A percentile compares a stretch with the other conserved stretches of the same genome.
Conservation (phyloP, 2,797 vertebrate species). For the Micrastur ruficollis region DNA sequence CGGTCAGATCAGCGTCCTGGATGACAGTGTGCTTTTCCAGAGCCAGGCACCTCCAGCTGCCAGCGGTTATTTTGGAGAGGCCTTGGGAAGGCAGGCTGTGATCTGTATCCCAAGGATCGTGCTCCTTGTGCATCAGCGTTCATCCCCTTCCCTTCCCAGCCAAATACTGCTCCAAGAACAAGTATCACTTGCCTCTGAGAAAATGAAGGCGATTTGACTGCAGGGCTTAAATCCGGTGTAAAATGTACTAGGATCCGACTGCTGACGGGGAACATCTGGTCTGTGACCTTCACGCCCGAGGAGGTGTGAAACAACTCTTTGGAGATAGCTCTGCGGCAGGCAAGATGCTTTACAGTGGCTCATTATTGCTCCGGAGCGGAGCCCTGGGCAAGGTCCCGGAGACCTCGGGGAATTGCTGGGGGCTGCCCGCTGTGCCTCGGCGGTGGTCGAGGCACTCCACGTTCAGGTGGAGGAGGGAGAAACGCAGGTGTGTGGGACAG, state of each 20-base stretch:
- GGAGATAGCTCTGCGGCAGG: background rate
- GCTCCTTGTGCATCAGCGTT: rapidly evolving
- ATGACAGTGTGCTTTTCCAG: background rate
- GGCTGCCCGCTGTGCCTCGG: rapidly evolving
- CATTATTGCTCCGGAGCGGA: rapidly evolving
- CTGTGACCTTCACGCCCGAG: background rate
- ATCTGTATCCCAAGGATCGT: background rate
- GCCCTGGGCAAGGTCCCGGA: background rate
- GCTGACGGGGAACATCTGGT: conserved; percentile 15
- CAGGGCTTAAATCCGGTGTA: background rate
- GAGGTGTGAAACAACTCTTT: background rate
- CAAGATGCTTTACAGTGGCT: background rate
- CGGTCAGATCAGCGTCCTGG: rapidly evolving
- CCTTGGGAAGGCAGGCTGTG: background rate
- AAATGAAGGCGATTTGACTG: background rate
- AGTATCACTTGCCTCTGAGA: background rate
- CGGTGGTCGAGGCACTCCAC: rapidly evolving
- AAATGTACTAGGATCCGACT: background rate
- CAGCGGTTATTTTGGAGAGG: background rate
- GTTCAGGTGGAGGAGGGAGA: background rate
- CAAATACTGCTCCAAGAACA: background rate
- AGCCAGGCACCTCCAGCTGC: background rate
- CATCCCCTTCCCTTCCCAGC: background rate
- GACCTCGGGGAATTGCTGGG: background rate
- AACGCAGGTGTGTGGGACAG: background rate